Conservation (phyloP, 1,140 invertebrate genomes). For the Condylostylus longicornis region DNA sequence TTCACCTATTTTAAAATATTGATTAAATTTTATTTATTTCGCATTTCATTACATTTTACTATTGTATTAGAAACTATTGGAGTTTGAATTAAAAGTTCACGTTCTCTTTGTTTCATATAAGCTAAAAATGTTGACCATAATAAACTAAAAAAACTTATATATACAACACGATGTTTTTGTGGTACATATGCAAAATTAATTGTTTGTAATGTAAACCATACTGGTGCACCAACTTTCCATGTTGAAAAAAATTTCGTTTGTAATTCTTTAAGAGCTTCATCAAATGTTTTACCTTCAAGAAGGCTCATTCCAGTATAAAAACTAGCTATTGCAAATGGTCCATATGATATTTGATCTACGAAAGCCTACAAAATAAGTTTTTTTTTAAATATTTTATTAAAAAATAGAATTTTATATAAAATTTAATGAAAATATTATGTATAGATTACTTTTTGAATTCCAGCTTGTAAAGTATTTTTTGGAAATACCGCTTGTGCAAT, state of each 20-base stretch:
- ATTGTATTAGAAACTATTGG: too few relatives aligned
- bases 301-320: conserved; percentile 72
- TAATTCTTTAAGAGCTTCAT: conserved; percentile 52
- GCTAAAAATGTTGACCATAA: conserved; percentile 73
- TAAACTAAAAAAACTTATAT: conserved; percentile 66
- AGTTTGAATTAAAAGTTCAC: conserved; percentile 19
- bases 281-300: conserved; percentile 52
- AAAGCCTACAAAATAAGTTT: conserved; percentile 42
- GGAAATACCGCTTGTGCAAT: conserved; percentile 48
- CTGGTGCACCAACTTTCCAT: conserved; percentile 61
- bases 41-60: too few relatives aligned
- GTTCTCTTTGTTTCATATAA: conserved; percentile 61
- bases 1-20: too few relatives aligned
- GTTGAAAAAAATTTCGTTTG: conserved; percentile 62
- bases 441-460: conserved; percentile 48
- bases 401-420: conserved; percentile 1
- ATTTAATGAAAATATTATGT: conserved; percentile 1
- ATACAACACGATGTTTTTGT: conserved; percentile 66
- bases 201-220: conserved; percentile 71
- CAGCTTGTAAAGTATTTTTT: conserved; percentile 42
- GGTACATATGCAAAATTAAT: conserved; percentile 64
- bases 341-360: conserved; percentile 67
- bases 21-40: too few relatives aligned
- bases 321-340: conserved; percentile 59
- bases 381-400: conserved; percentile 5